Percentiles rank a stretch among this genome's conserved stretches.
These are phyloP conservation scores for Lathamus discolor DNA, from an alignment of 2,113 vertebrate genomes.

Conservation along the genomic window DNA sequence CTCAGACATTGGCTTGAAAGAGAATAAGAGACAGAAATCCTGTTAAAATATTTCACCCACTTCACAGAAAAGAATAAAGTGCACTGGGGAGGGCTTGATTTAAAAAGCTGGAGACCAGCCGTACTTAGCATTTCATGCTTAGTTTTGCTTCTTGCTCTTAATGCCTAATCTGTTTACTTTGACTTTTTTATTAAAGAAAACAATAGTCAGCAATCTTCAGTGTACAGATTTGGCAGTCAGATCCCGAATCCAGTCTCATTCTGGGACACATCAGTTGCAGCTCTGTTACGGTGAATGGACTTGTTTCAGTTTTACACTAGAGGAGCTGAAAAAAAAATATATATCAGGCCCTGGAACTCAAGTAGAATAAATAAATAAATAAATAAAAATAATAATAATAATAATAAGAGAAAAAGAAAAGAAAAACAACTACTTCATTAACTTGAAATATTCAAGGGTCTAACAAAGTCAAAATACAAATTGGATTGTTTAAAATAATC, in stretches of 20 bases:
- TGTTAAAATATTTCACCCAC: neutral
- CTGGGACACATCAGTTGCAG: neutral
- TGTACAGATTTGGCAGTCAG: neutral
- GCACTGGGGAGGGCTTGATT: neutral
- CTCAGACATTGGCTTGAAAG: neutral
- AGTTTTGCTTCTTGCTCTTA: neutral
- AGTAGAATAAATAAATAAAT: neutral
- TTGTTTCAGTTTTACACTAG: neutral
- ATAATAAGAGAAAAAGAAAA: neutral
- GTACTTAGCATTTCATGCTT: neutral
- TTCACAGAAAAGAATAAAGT: neutral
- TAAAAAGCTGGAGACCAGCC: neutral
- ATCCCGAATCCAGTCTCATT: neutral
- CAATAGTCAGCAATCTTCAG: neutral
- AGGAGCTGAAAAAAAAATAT: neutral
- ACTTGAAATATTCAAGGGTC: neutral
- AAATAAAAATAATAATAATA: neutral
- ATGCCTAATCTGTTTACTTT: neutral
- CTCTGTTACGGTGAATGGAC: neutral
- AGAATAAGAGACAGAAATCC: neutral
- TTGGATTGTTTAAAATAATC: neutral
- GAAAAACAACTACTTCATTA: fast-evolving
- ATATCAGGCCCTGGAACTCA: neutral
- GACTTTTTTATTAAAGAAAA: neutral
- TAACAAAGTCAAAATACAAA: neutral